Base-by-base conservation (phyloP, 2,888 invertebrate genomes). In the Cephus rjabovi region DNA sequence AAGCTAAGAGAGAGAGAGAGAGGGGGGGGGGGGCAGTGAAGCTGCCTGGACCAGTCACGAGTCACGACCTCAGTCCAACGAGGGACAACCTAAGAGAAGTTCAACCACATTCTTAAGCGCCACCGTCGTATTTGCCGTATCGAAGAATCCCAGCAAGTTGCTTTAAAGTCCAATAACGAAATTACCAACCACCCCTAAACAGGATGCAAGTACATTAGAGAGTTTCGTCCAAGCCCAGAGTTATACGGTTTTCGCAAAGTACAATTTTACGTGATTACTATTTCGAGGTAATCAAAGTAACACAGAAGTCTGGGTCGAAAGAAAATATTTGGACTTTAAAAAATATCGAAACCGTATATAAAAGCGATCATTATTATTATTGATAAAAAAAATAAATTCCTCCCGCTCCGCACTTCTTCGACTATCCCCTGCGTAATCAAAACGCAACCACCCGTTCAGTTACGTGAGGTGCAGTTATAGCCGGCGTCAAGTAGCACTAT, bases 41-140 rank as follows among this genome's bases (percentile, higher is more conserved):
- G 73, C 76, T 76, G 35, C 34, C 71, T 34, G 74, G 77, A 70
- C 73, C 74, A 79, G 76, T 79, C 77, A 75, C 80, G 76, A 76
- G 78, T 79, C 75, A 76, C 76, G 76, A 79, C 76, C 78, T 79
- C 75, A 69, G 69, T 75, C 78, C 77, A 70, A 75, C 75, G 79
- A 11, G 74, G 71, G 78, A 74, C 74, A 77, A 78, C 74, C 69
- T 70, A 71, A 74, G 80, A 80, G 81, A 81, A 75, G 78, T 79
- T 82, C 75, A 80, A 79, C 83, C 81, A 79, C 81, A 81, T 81
- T 81, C 81, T 82, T 82, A 82, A 74, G 75, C 80, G 79, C 79
- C 79, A 71, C 71, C 33, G 71, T 71, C 31, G 33, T 71, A 71
- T 33, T 33, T 33, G 71, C 31, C 71, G 30, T 71, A 71, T 71